A percentile compares a stretch with the other conserved stretches of the same genome.
Evolutionary conservation across 92 coral and sea anemone genomes (phyloP).

Genomic region (Phenganax subtilis): DNA sequence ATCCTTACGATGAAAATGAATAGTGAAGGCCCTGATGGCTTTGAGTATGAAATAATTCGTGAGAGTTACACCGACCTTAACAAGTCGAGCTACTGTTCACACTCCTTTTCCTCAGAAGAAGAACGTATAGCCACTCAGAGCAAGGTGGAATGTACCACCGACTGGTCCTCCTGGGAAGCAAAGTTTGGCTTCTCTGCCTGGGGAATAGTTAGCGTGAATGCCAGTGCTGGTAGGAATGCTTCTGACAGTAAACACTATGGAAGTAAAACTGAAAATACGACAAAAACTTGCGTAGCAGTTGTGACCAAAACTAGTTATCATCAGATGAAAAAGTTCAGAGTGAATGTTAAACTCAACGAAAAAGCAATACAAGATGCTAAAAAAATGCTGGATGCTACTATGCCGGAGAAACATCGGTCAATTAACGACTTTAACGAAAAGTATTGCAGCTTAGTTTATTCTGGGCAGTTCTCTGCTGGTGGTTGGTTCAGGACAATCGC

Average conservation of each 20-base stretch:
- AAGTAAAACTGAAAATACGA: not conserved
- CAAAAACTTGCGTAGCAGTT: not conserved
- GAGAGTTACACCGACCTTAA: not conserved
- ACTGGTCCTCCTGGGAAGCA: conserved; percentile 13
- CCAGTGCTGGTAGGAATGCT: not conserved
- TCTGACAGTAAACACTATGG: not conserved
- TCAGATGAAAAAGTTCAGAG: not conserved
- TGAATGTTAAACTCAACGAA: not conserved
- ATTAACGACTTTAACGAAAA: not conserved
- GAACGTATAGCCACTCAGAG: not conserved
- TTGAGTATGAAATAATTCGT: conserved; percentile 5
- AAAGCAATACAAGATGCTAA: not conserved
- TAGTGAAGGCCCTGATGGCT: conserved; percentile 5
- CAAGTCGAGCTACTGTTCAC: not conserved
- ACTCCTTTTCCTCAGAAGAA: not conserved
- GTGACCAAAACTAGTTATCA: conserved; percentile 10
- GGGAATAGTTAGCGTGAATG: not conserved
- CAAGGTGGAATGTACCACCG: not conserved
- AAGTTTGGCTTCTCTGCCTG: not conserved
- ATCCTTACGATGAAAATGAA: not conserved
- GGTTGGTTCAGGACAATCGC: conserved; percentile 5
- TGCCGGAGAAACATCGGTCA: not conserved
- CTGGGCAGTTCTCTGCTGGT: not conserved
- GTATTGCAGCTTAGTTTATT: conserved; percentile 15
- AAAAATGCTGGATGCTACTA: not conserved